Evolutionary conservation across 2,797 vertebrate genomes (phyloP).

Genomic region (Notolabrus celidotus): DNA sequence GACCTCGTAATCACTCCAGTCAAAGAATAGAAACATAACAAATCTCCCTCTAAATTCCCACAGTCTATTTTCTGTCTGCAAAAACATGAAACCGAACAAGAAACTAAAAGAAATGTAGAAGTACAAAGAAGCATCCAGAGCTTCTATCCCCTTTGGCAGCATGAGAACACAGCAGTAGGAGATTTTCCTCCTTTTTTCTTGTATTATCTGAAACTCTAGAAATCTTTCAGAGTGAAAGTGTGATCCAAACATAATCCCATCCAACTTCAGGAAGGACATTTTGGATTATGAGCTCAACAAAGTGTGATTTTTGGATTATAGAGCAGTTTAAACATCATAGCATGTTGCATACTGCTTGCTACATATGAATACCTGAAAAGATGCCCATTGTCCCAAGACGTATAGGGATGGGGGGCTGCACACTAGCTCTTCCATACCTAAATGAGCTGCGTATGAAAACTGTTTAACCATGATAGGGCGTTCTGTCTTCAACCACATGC

Average conservation of each 20-base stretch:
- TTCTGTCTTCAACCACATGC: not conserved
- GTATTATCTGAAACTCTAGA: constrained; percentile 19
- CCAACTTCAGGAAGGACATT: constrained; percentile 16
- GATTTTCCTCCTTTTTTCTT: constrained; percentile 13
- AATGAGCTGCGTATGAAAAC: too few species aligned
- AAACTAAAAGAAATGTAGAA: not conserved
- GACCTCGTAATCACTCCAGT: too few species aligned
- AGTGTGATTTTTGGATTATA: constrained; percentile 22
- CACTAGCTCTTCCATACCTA: too few species aligned
- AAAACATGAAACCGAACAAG: not conserved
- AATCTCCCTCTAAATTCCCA: too few species aligned
- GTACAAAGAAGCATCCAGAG: constrained; percentile 1
- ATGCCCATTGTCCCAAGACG: too few species aligned
- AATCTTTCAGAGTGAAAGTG: constrained; percentile 10
- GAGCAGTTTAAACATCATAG: not conserved
- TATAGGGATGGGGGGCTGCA: too few species aligned
- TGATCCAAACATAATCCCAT: constrained; percentile 17
- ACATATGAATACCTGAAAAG: too few species aligned
- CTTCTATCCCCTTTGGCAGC: constrained; percentile 9
- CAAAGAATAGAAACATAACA: too few species aligned
- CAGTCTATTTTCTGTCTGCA: too few species aligned
- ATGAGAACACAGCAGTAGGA: not conserved
- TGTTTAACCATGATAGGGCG: not conserved
- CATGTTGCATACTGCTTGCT: too few species aligned
- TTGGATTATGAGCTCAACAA: constrained; percentile 15